Evolutionary conservation across 2,113 vertebrate genomes (phyloP).

Genomic region (Arenaria interpres): DNA sequence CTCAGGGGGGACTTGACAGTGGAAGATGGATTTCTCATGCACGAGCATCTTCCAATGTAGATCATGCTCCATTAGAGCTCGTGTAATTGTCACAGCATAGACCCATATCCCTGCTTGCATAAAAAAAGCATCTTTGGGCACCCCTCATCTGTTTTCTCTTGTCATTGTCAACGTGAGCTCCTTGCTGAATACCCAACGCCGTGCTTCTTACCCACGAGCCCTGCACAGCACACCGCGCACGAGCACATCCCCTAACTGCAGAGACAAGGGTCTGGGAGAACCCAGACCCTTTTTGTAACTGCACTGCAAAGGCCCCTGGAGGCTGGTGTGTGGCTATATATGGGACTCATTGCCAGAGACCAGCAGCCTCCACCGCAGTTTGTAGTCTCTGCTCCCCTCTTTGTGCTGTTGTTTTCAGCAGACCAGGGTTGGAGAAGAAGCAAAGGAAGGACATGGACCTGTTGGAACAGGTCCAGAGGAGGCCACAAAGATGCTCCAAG

Average conservation of each 20-base stretch:
- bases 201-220: fast-evolving
- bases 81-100: neutral
- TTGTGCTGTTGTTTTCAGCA: neutral
- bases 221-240: neutral
- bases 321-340: neutral
- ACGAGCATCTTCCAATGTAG: neutral
- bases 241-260: fast-evolving
- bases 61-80: neutral
- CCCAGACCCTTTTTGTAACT: neutral
- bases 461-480: no score
- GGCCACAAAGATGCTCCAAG: no score
- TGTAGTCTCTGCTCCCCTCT: neutral
- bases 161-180: neutral
- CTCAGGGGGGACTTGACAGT: neutral
- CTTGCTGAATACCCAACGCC: neutral
- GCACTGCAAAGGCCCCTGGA: neutral
- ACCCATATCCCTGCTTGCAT: neutral
- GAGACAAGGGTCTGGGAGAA: neutral
- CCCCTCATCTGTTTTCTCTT: neutral
- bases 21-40: neutral
- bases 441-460: no score
- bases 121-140: neutral
- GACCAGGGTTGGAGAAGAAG: neutral
- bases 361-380: neutral
- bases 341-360: neutral